Evolutionary conservation across 2,797 vertebrate species (phyloP), one percentile per base, ranked within the genome.

Genomic region (Neostethus bicornis): DNA sequence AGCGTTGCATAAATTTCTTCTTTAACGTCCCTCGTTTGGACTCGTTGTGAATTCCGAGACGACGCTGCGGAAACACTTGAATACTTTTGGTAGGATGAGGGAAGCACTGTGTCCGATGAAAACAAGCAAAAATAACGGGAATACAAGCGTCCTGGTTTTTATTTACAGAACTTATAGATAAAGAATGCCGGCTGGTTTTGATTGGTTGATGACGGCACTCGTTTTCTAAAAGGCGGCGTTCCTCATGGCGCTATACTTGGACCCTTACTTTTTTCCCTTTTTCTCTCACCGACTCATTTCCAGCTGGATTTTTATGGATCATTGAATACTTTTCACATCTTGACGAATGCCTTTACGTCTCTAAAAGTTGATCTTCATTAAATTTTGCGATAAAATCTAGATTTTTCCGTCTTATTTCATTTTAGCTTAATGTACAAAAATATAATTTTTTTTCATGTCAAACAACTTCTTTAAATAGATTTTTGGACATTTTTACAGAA

Each of bases 91-190:
- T 73, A 65, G 63, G 81, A 64, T 58, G 63, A 72, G 47, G 79
- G 83, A 88, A 87, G 81, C 84, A 70, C 70, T 76, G 70, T 61
- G 59, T 66, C 78, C 42, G 63, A 66, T 61, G 34, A 49, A 60
- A 43, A 81, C 58, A 68, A 68, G 61, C 61, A 61, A 59, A 60
- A 63, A 79, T 63, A 66, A 76, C 63, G 68, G 61, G 62, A 70
- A 74, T 67, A 70, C 60, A 78, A 32, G 74, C 78, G n/a, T 84
- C 90, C 89, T 89, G 81, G 88, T 90, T 51, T 71, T 66, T 87
- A 89, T 90, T 73, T 88, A 91, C 85, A 90, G 14, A 81, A 69
- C 42, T 74, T 88, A 91, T 85, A 90, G 14, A 81, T 67, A 32
- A 59, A 25, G 35, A 38, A 60, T 24, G 45, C 25, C 34, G 44